Percentiles rank a stretch among this genome's conserved stretches.
These are phyloP conservation scores for Seira musarum DNA, from an alignment of 2,888 invertebrate genomes.

Conservation along the genomic window DNA sequence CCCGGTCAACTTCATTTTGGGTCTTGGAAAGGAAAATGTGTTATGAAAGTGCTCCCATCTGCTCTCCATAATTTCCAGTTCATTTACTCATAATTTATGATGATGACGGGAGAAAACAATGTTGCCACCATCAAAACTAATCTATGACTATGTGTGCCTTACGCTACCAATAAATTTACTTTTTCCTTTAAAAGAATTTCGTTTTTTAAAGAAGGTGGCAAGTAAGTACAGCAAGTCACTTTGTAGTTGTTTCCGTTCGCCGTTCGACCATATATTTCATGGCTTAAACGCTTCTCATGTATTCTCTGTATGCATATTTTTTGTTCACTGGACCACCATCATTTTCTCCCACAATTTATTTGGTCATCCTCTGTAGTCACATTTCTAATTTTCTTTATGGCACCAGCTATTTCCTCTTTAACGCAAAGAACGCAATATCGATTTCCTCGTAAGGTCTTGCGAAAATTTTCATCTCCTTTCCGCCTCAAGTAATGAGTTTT, in stretches of 20 bases:
- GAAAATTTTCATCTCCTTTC: slow-evolving; percentile 9
- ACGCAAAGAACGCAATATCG: neutral
- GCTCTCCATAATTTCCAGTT: slow-evolving; percentile 8
- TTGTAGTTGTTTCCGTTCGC: slow-evolving; percentile 30
- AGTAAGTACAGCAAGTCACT: slow-evolving; percentile 33
- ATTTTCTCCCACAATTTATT: neutral
- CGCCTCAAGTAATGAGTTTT: slow-evolving; percentile 15
- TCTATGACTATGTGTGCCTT: no score
- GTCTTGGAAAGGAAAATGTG: no score
- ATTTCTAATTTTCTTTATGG: slow-evolving; percentile 1
- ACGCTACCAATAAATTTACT: no score
- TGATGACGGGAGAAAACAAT: neutral
- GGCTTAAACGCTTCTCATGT: slow-evolving; percentile 29
- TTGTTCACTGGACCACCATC: no score
- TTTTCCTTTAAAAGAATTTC: no score
- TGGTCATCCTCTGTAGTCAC: slow-evolving; percentile 6
- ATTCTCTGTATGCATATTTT: neutral
- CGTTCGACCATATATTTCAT: slow-evolving; percentile 29
- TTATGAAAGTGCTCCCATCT: neutral
- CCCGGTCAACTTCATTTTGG: slow-evolving; percentile 13
- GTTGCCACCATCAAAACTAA: neutral
- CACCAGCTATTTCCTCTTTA: neutral
- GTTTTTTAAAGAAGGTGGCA: slow-evolving; percentile 22
- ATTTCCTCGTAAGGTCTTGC: neutral
- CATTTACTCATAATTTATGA: slow-evolving; percentile 15